phyloP scores from a whole-genome alignment of 2,797 vertebrate species.

The Coluber constrictor region DNA sequence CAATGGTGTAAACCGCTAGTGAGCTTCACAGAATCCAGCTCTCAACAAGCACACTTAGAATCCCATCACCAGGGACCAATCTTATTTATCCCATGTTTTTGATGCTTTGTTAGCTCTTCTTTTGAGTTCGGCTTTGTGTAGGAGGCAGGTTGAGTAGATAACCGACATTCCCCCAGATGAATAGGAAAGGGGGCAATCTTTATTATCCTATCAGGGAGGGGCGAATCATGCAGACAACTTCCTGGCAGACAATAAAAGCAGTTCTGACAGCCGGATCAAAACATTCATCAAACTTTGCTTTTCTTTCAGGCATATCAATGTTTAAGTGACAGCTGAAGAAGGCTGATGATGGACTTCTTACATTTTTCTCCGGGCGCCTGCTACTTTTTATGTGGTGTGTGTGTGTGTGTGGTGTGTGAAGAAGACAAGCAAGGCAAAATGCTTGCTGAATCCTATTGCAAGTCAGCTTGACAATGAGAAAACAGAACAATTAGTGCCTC shows the following conservation, averaged over 20 bases:
- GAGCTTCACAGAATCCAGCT: background rate
- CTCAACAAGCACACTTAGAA: background rate
- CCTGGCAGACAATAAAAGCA: conserved; percentile 65
- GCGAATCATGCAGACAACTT: conserved; percentile 67
- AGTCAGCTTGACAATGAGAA: conserved; percentile 73
- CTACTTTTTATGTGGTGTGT: background rate
- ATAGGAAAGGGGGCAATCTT: conserved; percentile 65
- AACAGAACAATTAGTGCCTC: conserved; percentile 59
- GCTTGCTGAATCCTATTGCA: conserved; percentile 71
- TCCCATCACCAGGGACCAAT: background rate
- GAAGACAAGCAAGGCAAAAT: conserved; percentile 48
- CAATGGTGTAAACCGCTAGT: no score
- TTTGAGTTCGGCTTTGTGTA: conserved; percentile 65
- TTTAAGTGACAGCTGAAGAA: conserved; percentile 76
- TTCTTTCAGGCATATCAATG: conserved; percentile 57
- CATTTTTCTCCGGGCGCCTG: conserved; percentile 68
- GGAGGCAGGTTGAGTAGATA: conserved; percentile 68
- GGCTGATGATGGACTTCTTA: conserved; percentile 71
- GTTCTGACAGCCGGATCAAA: conserved; percentile 73
- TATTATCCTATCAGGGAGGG: conserved; percentile 70
- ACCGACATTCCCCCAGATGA: conserved; percentile 70
- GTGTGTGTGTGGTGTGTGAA: background rate
- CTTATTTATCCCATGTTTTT: background rate
- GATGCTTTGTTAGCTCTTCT: conserved; percentile 66
- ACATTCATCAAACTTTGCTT: conserved; percentile 68